Evolutionary conservation across 2,113 vertebrate species (phyloP), one percentile per base, ranked within the genome.

Genomic region (Callopanchax toddi): DNA sequence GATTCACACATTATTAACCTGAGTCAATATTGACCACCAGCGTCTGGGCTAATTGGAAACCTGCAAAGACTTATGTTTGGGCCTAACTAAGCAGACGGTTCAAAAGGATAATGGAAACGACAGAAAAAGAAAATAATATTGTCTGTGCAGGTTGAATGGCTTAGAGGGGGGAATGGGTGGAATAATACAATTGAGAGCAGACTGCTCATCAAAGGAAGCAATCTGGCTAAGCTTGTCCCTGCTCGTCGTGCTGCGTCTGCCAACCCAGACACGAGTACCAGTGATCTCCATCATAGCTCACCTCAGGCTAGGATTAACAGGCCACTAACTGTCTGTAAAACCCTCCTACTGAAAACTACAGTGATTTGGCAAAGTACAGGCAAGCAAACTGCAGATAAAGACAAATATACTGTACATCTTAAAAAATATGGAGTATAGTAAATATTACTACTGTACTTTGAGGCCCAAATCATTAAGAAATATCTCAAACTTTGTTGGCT

Each of bases 1-100:
- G 74, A 89, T 84, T 86, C 79, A 40, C 42, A 79, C 82, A 60
- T 86, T 90, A 89, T 91, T 91, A 91, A 86, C 83, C 80, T 67
- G 60, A 50, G 87, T 88, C 87, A 92, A 91, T 88, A 92, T 84
- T 89, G 89, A 91, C 89, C 60, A 75, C 42, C 63, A 72, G 60
- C 23, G 67, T 21, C 71, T 58, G 64, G 74, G 83, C 88, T 90
- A 91, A 91, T 89, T 91, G 83, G 78, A 88, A 87, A 89, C 79
- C 70, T 57, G 74, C 69, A 79, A 82, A 82, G 75, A 69, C 71
- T 62, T 21, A 16, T 46, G 48, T 61, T 67, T 42, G 46, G 71
- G 48, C 40, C 71, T 70, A 74, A 77, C 79, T 74, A 79, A 84
- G 83, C 73, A 78, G 63, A 61, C 40, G 80, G 88, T 86, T 83